A percentile compares a stretch with the other conserved stretches of the same genome.
Evolutionary conservation across 2,888 invertebrate genomes (phyloP).

Genomic region (Eretmocerus hayati): DNA sequence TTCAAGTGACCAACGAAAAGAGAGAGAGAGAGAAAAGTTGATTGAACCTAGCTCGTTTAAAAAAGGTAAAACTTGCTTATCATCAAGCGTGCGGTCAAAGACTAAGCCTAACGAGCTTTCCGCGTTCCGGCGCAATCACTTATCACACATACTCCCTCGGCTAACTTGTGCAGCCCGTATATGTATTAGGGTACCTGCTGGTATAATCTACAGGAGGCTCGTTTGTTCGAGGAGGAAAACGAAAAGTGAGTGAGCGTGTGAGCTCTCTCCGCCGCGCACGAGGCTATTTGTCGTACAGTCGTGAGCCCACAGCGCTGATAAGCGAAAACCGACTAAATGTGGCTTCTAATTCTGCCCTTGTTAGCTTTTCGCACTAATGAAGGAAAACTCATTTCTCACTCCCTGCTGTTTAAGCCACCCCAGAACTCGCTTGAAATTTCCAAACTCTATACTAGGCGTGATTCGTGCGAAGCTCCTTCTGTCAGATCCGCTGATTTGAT

Average conservation of each 20-base stretch:
- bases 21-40: constrained; percentile 1
- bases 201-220: not conserved
- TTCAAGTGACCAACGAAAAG: too few relatives aligned
- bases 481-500: too few relatives aligned
- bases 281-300: too few relatives aligned
- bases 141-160: constrained; percentile 12
- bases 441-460: too few relatives aligned
- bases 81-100: constrained; percentile 9
- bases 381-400: too few relatives aligned
- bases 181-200: not conserved
- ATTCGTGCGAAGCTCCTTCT: too few relatives aligned
- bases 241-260: not conserved
- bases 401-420: too few relatives aligned
- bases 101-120: constrained; percentile 12
- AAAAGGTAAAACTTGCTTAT: constrained; percentile 8
- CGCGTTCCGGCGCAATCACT: constrained; percentile 11
- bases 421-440: too few relatives aligned
- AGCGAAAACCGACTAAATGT: too few relatives aligned
- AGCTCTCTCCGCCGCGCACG: not conserved
- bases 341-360: too few relatives aligned
- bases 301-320: not conserved
- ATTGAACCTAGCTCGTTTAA: not conserved
- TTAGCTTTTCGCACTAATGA: too few relatives aligned
- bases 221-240: not conserved
- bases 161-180: not conserved